These are phyloP conservation scores for Clarias gariepinus DNA, from an alignment of 2,113 vertebrate species.

Conservation along the genomic window DNA sequence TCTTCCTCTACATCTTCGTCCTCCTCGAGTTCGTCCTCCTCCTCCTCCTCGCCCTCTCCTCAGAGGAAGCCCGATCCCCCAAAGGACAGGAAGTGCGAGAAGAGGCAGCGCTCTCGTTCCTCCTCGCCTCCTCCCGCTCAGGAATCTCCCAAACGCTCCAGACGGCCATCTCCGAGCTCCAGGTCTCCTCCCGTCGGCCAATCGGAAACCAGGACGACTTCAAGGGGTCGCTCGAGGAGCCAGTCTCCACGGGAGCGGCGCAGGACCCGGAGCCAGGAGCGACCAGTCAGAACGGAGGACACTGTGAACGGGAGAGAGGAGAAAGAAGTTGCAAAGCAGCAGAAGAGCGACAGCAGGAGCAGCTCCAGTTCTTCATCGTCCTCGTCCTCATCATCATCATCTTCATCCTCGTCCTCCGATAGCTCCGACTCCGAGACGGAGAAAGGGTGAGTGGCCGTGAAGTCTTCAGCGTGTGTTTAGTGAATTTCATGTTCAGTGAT, in stretches of 20 bases:
- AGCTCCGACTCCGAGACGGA: constrained; percentile 74
- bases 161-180: constrained; percentile 5
- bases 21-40: constrained; percentile 66
- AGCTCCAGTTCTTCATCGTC: constrained; percentile 66
- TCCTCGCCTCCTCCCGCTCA: constrained; percentile 39
- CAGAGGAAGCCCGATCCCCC: constrained; percentile 37
- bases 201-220: constrained; percentile 45
- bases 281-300: constrained; percentile 12
- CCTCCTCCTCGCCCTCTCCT: constrained; percentile 62
- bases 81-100: constrained; percentile 30
- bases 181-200: constrained; percentile 53
- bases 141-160: constrained; percentile 49
- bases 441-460: constrained; percentile 61
- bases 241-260: constrained; percentile 17
- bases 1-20: constrained; percentile 63
- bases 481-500: background rate
- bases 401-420: constrained; percentile 72
- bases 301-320: constrained; percentile 63
- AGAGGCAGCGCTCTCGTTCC: constrained; percentile 3
- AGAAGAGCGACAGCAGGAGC: constrained; percentile 54
- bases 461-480: no score
- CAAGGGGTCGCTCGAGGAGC: constrained; percentile 34
- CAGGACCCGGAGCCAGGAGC: background rate
- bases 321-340: constrained; percentile 2
- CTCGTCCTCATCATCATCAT: constrained; percentile 65